These are phyloP conservation scores for Barbus barbus DNA, from an alignment of 2,113 vertebrate genomes.

Conservation along the genomic window DNA sequence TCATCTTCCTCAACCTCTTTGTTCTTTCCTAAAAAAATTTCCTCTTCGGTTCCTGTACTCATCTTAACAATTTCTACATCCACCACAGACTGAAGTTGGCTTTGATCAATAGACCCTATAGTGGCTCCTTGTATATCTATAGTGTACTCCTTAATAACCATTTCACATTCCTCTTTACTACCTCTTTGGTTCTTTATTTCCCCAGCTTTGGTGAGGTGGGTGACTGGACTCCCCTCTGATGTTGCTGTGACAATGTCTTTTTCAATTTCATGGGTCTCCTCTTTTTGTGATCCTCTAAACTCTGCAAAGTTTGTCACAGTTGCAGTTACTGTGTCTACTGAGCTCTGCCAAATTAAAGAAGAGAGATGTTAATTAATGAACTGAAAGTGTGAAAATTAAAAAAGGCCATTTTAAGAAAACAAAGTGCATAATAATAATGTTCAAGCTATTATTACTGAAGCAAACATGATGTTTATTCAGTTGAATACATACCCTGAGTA, in stretches of 20 bases:
- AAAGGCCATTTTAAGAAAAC: neutral
- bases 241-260: constrained; percentile 10
- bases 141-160: neutral
- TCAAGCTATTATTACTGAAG: no score
- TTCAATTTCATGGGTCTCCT: constrained; percentile 37
- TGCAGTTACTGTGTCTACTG: neutral
- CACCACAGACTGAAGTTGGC: constrained; percentile 32
- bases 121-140: constrained; percentile 27
- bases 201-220: neutral
- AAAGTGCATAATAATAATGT: neutral
- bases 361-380: neutral
- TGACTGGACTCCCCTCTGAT: constrained; percentile 21
- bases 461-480: neutral
- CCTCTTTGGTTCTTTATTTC: constrained; percentile 25
- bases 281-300: constrained; percentile 5
- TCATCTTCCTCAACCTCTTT: constrained; percentile 26
- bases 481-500: constrained; percentile 38
- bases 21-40: neutral
- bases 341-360: constrained; percentile 43
- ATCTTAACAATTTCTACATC: constrained; percentile 55
- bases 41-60: constrained; percentile 54
- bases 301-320: neutral
- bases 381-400: neutral
- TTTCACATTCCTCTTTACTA: constrained; percentile 18
- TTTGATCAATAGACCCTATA: constrained; percentile 12